These are phyloP conservation scores for Crossocerus cetratus DNA, from an alignment of 2,888 invertebrate species.

Conservation along the genomic window DNA sequence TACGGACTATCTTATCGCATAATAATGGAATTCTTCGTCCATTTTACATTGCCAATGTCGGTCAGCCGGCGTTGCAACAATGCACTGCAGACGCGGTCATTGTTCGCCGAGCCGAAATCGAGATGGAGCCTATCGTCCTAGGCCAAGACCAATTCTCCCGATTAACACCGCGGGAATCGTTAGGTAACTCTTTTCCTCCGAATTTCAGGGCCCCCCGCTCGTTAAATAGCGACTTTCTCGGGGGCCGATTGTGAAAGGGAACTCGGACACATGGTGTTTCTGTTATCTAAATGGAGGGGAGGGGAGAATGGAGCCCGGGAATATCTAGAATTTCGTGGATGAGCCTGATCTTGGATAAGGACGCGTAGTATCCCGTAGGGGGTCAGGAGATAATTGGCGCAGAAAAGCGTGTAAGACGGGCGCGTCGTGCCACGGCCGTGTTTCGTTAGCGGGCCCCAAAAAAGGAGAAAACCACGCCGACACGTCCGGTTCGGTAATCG, in stretches of 20 bases:
- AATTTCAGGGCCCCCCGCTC: conserved; percentile 30
- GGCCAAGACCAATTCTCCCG: not conserved
- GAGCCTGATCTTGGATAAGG: too few species aligned
- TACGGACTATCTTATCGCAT: conserved; percentile 21
- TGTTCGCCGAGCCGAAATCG: too few species aligned
- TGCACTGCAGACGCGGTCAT: too few species aligned
- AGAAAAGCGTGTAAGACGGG: conserved; percentile 4
- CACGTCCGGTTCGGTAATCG: conserved; percentile 57
- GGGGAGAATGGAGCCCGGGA: too few species aligned
- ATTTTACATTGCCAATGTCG: not conserved
- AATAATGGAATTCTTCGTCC: conserved; percentile 4
- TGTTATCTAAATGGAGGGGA: not conserved
- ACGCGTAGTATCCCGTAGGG: too few species aligned
- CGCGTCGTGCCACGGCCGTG: not conserved
- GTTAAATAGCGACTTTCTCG: conserved; percentile 47
- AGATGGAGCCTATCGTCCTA: too few species aligned
- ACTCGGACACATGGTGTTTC: not conserved
- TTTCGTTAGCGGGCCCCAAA: conserved; percentile 3
- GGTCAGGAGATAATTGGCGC: not conserved
- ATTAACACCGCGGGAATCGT: conserved; percentile 13
- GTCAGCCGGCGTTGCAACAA: not conserved
- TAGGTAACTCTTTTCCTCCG: conserved; percentile 35
- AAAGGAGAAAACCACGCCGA: conserved; percentile 49
- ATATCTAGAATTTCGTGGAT: not conserved
- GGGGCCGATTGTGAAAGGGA: conserved; percentile 36